Evolutionary conservation across 2,888 invertebrate genomes (phyloP).

Genomic region (Dysmachus trigonus): DNA sequence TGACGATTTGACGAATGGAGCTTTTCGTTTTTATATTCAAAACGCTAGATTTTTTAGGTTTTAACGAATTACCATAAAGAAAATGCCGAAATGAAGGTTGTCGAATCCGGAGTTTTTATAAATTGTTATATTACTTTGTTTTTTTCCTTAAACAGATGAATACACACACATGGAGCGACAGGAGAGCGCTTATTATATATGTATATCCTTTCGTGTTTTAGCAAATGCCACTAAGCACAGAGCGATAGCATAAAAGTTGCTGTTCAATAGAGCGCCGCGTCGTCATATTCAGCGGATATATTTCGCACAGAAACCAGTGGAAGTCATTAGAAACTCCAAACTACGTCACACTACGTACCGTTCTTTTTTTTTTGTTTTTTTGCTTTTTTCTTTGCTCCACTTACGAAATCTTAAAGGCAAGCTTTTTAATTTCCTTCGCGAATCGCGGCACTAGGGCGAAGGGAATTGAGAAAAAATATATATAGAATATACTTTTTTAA

Average conservation of each 20-base stretch:
- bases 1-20: neutral
- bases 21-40: neutral
- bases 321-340: slow-evolving; percentile 25
- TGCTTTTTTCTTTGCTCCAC: slow-evolving; percentile 19
- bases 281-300: neutral
- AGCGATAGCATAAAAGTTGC: neutral
- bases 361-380: too few species aligned
- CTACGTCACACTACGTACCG: slow-evolving; percentile 17
- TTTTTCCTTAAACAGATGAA: slow-evolving; percentile 13
- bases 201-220: slow-evolving; percentile 15
- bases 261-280: neutral
- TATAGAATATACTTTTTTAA: neutral
- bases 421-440: neutral
- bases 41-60: neutral
- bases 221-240: slow-evolving; percentile 19
- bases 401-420: slow-evolving; percentile 22
- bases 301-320: slow-evolving; percentile 8
- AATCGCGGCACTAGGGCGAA: neutral
- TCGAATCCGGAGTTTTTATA: neutral
- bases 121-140: too few species aligned
- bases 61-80: neutral
- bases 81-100: neutral
- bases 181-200: neutral
- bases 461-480: neutral
- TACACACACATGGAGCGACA: slow-evolving; percentile 5